These are phyloP conservation scores for Eulithis prunata DNA, from an alignment of 2,888 invertebrate genomes.

Conservation along the genomic window DNA sequence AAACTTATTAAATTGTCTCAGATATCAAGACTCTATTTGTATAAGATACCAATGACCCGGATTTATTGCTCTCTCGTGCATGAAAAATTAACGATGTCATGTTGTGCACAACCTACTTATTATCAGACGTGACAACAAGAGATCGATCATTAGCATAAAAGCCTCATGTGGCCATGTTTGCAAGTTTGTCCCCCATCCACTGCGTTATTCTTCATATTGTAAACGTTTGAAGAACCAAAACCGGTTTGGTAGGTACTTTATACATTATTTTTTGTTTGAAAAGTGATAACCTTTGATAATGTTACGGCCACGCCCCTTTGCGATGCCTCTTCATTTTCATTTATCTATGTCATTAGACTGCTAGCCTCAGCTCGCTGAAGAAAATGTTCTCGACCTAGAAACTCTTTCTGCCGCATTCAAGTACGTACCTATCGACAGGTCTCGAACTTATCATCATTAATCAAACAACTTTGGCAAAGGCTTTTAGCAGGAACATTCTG, in stretches of 20 bases:
- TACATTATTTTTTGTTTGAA: too few relatives aligned
- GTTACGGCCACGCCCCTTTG: too few relatives aligned
- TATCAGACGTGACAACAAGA: neutral
- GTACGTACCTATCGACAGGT: constrained; percentile 56
- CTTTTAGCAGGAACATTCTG: constrained; percentile 44
- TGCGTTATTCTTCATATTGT: too few relatives aligned
- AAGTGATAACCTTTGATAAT: too few relatives aligned
- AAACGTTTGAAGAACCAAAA: too few relatives aligned
- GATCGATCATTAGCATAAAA: too few relatives aligned
- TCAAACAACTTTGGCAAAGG: constrained; percentile 57
- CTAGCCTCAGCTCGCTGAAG: constrained; percentile 50
- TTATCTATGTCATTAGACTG: constrained; percentile 38
- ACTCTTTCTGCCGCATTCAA: constrained; percentile 64
- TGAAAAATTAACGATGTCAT: neutral
- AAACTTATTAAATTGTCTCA: too few relatives aligned
- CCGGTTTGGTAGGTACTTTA: too few relatives aligned
- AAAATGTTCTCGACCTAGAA: constrained; percentile 73
- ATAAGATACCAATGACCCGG: neutral
- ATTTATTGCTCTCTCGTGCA: neutral
- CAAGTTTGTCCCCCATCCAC: too few relatives aligned
- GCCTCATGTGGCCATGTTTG: too few relatives aligned
- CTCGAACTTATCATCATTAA: constrained; percentile 72
- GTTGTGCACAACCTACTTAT: neutral
- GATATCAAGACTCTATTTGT: too few relatives aligned
- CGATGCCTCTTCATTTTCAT: too few relatives aligned